Evolutionary conservation across 1,140 invertebrate species (phyloP).

Genomic region (Hyposmocoma kahamanoa): DNA sequence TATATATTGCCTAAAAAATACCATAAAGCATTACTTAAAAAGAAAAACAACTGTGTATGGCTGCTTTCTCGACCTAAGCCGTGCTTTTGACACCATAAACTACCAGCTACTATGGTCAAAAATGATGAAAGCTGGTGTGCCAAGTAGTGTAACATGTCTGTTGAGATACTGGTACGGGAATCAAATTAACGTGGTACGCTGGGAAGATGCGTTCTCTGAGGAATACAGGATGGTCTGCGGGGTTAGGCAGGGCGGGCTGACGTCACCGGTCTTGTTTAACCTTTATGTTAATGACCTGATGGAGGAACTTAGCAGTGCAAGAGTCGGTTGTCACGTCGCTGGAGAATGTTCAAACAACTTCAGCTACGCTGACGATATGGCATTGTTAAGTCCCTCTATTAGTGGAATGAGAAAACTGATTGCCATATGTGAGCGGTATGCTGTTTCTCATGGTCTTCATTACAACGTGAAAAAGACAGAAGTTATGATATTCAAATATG

Average conservation of each 20-base stretch:
- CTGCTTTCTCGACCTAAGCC: neutral
- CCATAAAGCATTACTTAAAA: neutral
- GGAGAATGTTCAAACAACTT: neutral
- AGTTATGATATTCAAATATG: neutral
- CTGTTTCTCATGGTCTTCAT: neutral
- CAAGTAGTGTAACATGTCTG: neutral
- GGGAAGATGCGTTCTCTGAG: neutral
- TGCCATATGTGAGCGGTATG: slow-evolving; percentile 3
- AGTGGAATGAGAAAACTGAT: neutral
- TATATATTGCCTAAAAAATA: neutral
- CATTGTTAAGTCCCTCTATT: neutral
- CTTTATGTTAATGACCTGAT: slow-evolving; percentile 5
- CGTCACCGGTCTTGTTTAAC: slow-evolving; percentile 4
- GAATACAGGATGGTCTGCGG: neutral
- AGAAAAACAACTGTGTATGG: neutral
- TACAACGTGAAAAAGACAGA: slow-evolving; percentile 4
- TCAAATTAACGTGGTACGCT: slow-evolving; percentile 1
- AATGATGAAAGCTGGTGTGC: neutral
- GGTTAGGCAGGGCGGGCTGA: slow-evolving; percentile 5
- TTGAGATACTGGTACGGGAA: slow-evolving; percentile 3
- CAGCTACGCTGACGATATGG: slow-evolving; percentile 2
- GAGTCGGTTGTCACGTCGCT: slow-evolving; percentile 1
- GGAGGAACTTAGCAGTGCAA: slow-evolving; percentile 1
- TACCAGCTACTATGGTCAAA: slow-evolving; percentile 1
- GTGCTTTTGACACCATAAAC: neutral